Percentiles rank a stretch among this genome's conserved stretches.
Conservation (phyloP, 2,888 invertebrate genomes). For the Melitaea athalia region DNA sequence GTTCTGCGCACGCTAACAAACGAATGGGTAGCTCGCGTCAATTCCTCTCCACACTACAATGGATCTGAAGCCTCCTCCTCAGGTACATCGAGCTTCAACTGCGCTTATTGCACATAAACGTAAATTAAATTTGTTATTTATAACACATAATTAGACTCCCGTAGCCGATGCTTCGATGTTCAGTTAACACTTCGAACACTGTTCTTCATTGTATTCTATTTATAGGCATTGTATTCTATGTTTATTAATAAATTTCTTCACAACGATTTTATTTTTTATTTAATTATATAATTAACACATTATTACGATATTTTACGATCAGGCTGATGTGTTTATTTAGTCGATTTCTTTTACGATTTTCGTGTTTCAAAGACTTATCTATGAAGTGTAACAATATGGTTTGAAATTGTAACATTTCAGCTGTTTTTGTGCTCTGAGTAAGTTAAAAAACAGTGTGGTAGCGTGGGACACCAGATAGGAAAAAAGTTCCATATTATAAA, state of each 20-base stretch:
- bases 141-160: constrained; percentile 8
- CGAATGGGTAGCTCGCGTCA: background rate
- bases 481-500: too few relatives aligned
- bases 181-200: background rate
- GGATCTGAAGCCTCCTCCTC: constrained; percentile 1
- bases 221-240: background rate
- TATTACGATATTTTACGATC: background rate
- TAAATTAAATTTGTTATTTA: constrained; percentile 9
- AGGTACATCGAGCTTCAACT: constrained; percentile 11
- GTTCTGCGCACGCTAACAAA: background rate
- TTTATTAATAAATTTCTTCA: background rate
- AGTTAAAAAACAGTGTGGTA: too few relatives aligned
- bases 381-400: too few relatives aligned
- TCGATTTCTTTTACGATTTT: too few relatives aligned
- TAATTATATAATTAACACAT: background rate
- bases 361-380: too few relatives aligned
- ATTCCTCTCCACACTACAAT: constrained; percentile 13
- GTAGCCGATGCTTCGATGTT: background rate
- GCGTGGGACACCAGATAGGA: too few relatives aligned
- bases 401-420: too few relatives aligned
- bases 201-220: background rate
- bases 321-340: background rate
- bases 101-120: constrained; percentile 10
- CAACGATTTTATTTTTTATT: background rate
- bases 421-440: too few relatives aligned